phyloP scores from a whole-genome alignment of 2,888 invertebrate species.

The Acanthococcus lagerstroemiae region DNA sequence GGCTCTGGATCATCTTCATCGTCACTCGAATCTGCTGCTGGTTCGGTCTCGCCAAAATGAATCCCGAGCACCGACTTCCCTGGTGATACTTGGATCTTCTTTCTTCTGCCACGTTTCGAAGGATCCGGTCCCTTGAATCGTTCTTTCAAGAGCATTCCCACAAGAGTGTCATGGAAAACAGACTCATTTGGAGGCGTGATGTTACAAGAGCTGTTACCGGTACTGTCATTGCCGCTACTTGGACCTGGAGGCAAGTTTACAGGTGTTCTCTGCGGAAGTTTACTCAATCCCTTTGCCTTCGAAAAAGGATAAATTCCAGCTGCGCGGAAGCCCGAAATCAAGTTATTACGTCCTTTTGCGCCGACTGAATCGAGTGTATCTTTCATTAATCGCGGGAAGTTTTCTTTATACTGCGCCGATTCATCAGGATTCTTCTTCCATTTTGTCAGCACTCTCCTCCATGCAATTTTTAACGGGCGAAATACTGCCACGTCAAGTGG shows the following conservation, averaged over 20 bases:
- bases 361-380: not conserved
- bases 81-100: not conserved
- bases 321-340: not conserved
- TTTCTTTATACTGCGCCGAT: too few species aligned
- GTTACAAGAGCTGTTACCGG: not conserved
- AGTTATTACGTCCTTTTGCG: not conserved
- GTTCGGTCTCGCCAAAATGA: too few species aligned
- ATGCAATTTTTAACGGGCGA: slow-evolving; percentile 4
- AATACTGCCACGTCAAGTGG: slow-evolving; percentile 25
- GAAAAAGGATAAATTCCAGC: not conserved
- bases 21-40: too few species aligned
- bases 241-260: too few species aligned
- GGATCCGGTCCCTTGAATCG: not conserved
- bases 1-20: too few species aligned
- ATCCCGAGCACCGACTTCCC: not conserved
- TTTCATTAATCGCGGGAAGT: not conserved
- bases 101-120: not conserved
- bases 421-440: not conserved
- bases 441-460: not conserved
- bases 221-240: too few species aligned
- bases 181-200: not conserved
- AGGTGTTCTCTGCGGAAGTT: too few species aligned
- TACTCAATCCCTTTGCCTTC: not conserved
- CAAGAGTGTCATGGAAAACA: not conserved
- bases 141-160: not conserved